A percentile compares a stretch with the other conserved stretches of the same genome.
Conservation (phyloP, 2,888 invertebrate species). For the Diplolepis rosae region DNA sequence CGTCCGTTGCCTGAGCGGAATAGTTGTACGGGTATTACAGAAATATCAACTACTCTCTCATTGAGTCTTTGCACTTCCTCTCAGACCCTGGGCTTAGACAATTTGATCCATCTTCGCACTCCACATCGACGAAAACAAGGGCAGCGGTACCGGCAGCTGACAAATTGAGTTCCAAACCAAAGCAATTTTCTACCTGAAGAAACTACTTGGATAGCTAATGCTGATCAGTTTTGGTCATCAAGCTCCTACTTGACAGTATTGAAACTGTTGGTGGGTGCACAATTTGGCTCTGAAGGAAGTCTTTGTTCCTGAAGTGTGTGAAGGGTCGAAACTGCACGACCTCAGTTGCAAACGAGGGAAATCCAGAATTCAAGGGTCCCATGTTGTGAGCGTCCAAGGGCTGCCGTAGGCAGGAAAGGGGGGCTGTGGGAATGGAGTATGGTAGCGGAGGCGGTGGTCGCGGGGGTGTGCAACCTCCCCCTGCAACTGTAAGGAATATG, state of each 20-base stretch:
- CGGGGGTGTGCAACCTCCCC: conserved; percentile 70
- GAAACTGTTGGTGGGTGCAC: not conserved
- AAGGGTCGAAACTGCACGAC: conserved; percentile 41
- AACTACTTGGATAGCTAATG: not conserved
- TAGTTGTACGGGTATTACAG: not conserved
- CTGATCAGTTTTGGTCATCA: not conserved
- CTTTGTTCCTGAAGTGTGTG: conserved; percentile 40
- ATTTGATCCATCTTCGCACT: not conserved
- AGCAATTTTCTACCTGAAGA: not conserved
- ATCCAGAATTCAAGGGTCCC: conserved; percentile 57
- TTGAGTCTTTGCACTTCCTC: not conserved
- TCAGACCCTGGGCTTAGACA: no score
- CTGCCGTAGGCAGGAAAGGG: conserved; percentile 58
- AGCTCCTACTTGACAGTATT: not conserved
- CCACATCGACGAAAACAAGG: not conserved
- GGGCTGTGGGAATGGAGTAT: conserved; percentile 72
- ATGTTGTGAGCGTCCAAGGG: conserved; percentile 71
- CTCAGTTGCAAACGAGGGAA: conserved; percentile 37
- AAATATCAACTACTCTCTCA: not conserved
- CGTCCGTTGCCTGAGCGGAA: not conserved
- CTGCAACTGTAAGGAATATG: conserved; percentile 66
- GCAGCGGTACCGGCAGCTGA: not conserved
- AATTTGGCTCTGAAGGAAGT: conserved; percentile 27
- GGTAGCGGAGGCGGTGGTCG: conserved; percentile 64
- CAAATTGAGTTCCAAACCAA: not conserved